A percentile compares a stretch with the other conserved stretches of the same genome.
phyloP scores from a whole-genome alignment of 2,888 invertebrate genomes.

The Aelia acuminata region DNA sequence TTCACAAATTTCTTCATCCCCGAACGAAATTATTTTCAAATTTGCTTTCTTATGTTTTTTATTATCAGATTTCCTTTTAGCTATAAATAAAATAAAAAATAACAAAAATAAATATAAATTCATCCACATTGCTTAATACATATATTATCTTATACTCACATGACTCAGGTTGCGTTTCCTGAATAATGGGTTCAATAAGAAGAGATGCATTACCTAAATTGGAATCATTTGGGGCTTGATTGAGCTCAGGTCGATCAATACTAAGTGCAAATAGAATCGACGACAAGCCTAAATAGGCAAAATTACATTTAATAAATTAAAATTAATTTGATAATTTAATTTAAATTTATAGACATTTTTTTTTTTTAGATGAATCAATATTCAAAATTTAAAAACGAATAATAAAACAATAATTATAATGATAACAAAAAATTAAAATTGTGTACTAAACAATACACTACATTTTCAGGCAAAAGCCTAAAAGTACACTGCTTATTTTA shows the following conservation, averaged over 20 bases:
- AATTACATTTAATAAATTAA: neutral
- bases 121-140: neutral
- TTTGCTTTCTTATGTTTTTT: constrained; percentile 58
- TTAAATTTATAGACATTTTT: no score
- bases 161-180: constrained; percentile 50
- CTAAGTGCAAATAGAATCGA: constrained; percentile 93
- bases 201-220: neutral
- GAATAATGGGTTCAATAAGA: constrained; percentile 51
- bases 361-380: no score
- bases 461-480: neutral
- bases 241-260: constrained; percentile 88
- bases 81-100: constrained; percentile 44
- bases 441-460: no score
- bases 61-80: constrained; percentile 59
- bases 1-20: constrained; percentile 62
- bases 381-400: no score
- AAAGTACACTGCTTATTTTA: no score
- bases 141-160: neutral
- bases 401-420: no score
- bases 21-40: constrained; percentile 63
- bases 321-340: no score
- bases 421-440: no score
- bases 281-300: constrained; percentile 77
- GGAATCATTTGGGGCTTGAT: constrained; percentile 67
- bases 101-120: neutral